Percentiles rank a stretch among this genome's conserved stretches.
These are phyloP conservation scores for Myocastor coypus DNA, from an alignment of 2,113 vertebrate genomes.

Conservation along the genomic window DNA sequence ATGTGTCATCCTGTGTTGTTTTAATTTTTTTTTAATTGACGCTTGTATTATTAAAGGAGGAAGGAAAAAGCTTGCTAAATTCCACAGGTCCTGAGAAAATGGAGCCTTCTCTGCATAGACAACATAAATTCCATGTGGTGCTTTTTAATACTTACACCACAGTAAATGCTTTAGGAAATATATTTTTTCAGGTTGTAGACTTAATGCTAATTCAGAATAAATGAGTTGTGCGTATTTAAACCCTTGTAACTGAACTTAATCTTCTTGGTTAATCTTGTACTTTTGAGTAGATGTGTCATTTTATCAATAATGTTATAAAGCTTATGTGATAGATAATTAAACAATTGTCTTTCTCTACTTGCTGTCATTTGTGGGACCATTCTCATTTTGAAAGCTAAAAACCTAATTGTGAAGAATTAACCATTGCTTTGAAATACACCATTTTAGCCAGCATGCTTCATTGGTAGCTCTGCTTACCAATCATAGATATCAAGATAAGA, in stretches of 20 bases:
- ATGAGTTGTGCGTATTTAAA: slow-evolving; percentile 70
- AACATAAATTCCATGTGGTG: slow-evolving; percentile 40
- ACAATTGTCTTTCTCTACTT: neutral
- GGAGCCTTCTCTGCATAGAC: slow-evolving; percentile 47
- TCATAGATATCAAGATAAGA: neutral
- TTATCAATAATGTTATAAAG: slow-evolving; percentile 54
- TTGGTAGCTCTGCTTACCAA: neutral
- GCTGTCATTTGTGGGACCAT: neutral
- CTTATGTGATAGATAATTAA: neutral
- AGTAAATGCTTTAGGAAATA: slow-evolving; percentile 79
- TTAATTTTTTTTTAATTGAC: slow-evolving; percentile 73
- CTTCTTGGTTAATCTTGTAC: slow-evolving; percentile 12
- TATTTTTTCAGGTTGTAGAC: slow-evolving; percentile 80
- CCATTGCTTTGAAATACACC: neutral
- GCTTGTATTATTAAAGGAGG: slow-evolving; percentile 84
- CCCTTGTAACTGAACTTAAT: slow-evolving; percentile 33
- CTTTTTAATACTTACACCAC: slow-evolving; percentile 61
- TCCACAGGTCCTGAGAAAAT: slow-evolving; percentile 78
- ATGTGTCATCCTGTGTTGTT: slow-evolving; percentile 81
- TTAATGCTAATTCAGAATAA: slow-evolving; percentile 68
- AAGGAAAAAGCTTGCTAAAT: slow-evolving; percentile 81
- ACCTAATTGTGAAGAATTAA: slow-evolving; percentile 51
- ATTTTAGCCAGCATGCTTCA: slow-evolving; percentile 39
- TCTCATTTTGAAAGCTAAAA: slow-evolving; percentile 61
- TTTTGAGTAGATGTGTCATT: slow-evolving; percentile 16